Conservation (phyloP, 2,113 vertebrate genomes). For the Coptodon bakossiorum region DNA sequence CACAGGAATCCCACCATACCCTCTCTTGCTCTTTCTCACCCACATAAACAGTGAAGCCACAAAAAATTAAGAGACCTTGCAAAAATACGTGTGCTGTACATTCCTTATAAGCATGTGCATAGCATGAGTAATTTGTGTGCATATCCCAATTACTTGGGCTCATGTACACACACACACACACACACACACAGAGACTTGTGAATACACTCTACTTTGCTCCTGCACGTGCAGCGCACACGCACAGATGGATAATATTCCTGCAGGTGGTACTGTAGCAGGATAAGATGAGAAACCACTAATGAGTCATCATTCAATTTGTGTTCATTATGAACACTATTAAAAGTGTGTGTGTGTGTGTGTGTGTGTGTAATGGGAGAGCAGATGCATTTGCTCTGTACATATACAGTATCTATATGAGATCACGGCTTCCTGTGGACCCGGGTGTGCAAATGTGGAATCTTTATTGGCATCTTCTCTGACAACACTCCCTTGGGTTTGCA, state of each 20-base stretch:
- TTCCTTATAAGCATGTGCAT: neutral
- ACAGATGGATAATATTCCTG: neutral
- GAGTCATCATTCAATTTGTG: slow-evolving; percentile 16
- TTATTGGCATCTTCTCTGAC: neutral
- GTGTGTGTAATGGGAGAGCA: neutral
- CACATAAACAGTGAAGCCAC: neutral
- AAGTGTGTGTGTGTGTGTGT: neutral
- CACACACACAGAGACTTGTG: neutral
- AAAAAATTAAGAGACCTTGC: neutral
- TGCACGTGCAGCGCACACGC: neutral
- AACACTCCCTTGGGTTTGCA: slow-evolving; percentile 20
- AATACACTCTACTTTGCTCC: neutral
- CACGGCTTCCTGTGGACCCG: neutral
- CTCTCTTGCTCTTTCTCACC: neutral
- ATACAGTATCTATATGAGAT: neutral
- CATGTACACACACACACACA: neutral
- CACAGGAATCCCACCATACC: neutral
- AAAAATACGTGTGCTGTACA: neutral
- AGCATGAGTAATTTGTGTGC: neutral
- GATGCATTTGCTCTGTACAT: neutral
- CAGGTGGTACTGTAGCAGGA: neutral
- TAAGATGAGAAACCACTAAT: slow-evolving; percentile 31
- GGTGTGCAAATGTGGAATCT: neutral
- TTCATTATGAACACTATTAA: neutral
- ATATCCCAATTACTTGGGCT: neutral